Base-by-base conservation (phyloP, 2,797 vertebrate species). In the Sebastes cheni region DNA sequence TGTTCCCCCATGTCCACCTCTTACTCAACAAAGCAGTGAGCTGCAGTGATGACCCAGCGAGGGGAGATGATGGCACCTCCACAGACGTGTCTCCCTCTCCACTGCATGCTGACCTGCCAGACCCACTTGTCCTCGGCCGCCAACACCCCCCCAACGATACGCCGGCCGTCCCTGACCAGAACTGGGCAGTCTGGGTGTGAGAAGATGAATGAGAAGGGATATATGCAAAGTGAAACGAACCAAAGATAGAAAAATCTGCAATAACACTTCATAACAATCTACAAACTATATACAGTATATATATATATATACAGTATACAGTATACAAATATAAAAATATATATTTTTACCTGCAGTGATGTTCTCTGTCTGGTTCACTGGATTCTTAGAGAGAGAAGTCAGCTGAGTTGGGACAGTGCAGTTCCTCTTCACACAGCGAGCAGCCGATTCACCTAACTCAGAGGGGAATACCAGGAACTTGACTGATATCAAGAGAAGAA, bases 21-120 rank as follows among this genome's bases (percentile, higher is more conserved):
- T 95, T 94, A 96, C 96, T 92, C 77, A n/a, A 84, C 65, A 79
- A 96, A 95, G 93, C 96, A 96, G 92, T 96, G 96, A n/a, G 95
- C 96, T 22, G 95, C 96, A 3, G 95, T 96, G 92, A 96, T 87
- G 87, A 96, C 76, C 96, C 95, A 96, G 88, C 2, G 87, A 7
- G 91, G 27, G 34, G 93, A 94, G 82, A 96, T 54, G 77, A 96
- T 89, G 52, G 94, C 81, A 1, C 95, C 96, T 27, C 96, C 95
- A 67, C 96, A 96, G 25, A 95, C 32, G 8, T 96, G 96, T 18
- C 13, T 91, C 18, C 94, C 94, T 75, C n/a, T 93, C 94, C 95
- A 96, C 2, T 95, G 95, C 81, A 96, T 77, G 67, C 96, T 96
- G 88, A 91, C 91, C 90, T 96, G 96, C 96, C 96, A 96, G 10